These are phyloP conservation scores for Colaptes auratus DNA, from an alignment of 2,113 vertebrate genomes.

Conservation along the genomic window DNA sequence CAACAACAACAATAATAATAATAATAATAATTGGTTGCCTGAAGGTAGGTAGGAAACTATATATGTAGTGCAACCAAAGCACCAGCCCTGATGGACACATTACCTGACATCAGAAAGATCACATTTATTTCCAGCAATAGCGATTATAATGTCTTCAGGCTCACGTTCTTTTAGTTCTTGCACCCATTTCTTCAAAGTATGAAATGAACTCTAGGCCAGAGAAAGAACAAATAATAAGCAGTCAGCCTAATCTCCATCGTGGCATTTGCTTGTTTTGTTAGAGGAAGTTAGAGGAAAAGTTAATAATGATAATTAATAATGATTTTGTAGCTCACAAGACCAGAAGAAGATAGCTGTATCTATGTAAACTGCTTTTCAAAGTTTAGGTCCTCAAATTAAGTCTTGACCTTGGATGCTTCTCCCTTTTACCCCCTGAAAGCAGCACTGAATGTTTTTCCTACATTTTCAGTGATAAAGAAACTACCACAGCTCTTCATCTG, in stretches of 20 bases:
- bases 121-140: slow-evolving; percentile 97
- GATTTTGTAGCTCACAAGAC: not conserved
- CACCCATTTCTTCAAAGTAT: slow-evolving; percentile 98
- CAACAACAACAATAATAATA: too few relatives aligned
- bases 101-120: slow-evolving; percentile 97
- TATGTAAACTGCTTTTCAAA: not conserved
- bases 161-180: slow-evolving; percentile 97
- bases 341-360: not conserved
- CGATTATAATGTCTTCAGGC: slow-evolving; percentile 97
- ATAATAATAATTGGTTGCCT: not conserved
- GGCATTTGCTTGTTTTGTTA: not conserved
- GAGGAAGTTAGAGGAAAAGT: not conserved
- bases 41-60: not conserved
- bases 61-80: not conserved
- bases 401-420: not conserved
- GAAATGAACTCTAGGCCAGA: slow-evolving; percentile 92
- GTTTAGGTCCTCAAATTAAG: not conserved
- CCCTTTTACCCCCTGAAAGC: not conserved
- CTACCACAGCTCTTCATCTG: not conserved
- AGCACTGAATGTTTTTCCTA: not conserved
- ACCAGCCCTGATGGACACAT: not conserved
- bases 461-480: not conserved
- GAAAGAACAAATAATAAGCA: slow-evolving; percentile 14
- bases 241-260: not conserved
- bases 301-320: too few relatives aligned